A percentile compares a stretch with the other conserved stretches of the same genome.
Evolutionary conservation across 1,140 invertebrate genomes (phyloP).

Genomic region (Ips typographus): DNA sequence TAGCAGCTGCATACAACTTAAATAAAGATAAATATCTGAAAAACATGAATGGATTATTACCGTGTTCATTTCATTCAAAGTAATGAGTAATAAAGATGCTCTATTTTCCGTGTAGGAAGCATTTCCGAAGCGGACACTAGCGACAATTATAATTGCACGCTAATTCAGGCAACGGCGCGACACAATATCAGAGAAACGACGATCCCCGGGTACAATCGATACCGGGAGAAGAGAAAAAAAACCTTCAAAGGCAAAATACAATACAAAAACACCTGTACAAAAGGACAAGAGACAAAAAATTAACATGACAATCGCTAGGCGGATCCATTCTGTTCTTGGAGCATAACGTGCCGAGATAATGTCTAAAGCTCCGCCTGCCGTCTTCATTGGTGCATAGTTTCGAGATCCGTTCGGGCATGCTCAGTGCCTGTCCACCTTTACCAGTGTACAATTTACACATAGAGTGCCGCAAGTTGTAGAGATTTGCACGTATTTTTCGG

Average conservation of each 20-base stretch:
- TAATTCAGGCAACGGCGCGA: slow-evolving; percentile 20
- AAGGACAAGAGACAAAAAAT: slow-evolving; percentile 53
- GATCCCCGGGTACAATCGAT: slow-evolving; percentile 26
- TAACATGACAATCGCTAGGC: slow-evolving; percentile 51
- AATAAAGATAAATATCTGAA: no score
- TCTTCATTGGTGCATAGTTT: slow-evolving; percentile 42
- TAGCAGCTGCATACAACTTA: no score
- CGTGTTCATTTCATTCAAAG: no score
- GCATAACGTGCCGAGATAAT: slow-evolving; percentile 49
- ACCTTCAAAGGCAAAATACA: slow-evolving; percentile 41
- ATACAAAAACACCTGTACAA: slow-evolving; percentile 53
- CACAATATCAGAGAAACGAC: not conserved
- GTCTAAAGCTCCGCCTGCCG: slow-evolving; percentile 42
- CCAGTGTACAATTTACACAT: slow-evolving; percentile 40
- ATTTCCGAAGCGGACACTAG: not conserved
- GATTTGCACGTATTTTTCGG: slow-evolving; percentile 43
- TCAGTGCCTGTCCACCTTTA: slow-evolving; percentile 33
- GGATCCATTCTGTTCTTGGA: slow-evolving; percentile 47
- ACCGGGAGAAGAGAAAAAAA: slow-evolving; percentile 35
- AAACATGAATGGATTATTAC: no score
- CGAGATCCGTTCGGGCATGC: slow-evolving; percentile 42
- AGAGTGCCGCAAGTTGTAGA: slow-evolving; percentile 46
- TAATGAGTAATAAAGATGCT: no score
- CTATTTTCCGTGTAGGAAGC: no score
- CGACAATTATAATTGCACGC: slow-evolving; percentile 24